Evolutionary conservation across 2,888 invertebrate species (phyloP).

Genomic region (Lasioglossum figueresi): DNA sequence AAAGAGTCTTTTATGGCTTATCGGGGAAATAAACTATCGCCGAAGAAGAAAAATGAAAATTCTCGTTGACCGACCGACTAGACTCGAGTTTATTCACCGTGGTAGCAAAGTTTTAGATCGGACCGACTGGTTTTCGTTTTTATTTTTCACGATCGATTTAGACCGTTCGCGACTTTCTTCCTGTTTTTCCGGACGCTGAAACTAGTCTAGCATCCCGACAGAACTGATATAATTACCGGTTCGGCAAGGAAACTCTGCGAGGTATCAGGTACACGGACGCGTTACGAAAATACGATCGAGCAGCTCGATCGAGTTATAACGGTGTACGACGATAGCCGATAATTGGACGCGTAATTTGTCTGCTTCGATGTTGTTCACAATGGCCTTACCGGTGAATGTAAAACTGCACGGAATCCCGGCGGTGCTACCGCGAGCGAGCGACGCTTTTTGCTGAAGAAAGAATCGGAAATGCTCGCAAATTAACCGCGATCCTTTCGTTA

Average conservation of each 20-base stretch:
- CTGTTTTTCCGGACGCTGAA: conserved; percentile 14
- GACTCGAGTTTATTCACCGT: conserved; percentile 11
- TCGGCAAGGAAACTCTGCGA: background rate
- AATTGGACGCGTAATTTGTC: background rate
- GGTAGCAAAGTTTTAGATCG: conserved; percentile 4
- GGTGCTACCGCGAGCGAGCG: background rate
- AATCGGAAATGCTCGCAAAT: conserved; percentile 21
- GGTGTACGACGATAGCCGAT: conserved; percentile 15
- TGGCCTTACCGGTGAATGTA: background rate
- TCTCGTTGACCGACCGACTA: background rate
- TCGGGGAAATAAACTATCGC: background rate
- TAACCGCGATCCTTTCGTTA: conserved; percentile 32
- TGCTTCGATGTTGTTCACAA: background rate
- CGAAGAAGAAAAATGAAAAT: background rate
- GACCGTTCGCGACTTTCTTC: conserved; percentile 17
- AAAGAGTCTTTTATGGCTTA: background rate
- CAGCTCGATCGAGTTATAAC: conserved; percentile 23
- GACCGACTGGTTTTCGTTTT: conserved; percentile 14
- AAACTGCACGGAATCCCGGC: background rate
- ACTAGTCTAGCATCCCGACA: conserved; percentile 1
- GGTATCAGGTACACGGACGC: conserved; percentile 11
- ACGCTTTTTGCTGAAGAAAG: background rate
- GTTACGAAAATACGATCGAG: conserved; percentile 21
- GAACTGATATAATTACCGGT: conserved; percentile 24
- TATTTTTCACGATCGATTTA: background rate